Evolutionary conservation across 2,888 invertebrate species (phyloP).

Genomic region (Hybos culiciformis): DNA sequence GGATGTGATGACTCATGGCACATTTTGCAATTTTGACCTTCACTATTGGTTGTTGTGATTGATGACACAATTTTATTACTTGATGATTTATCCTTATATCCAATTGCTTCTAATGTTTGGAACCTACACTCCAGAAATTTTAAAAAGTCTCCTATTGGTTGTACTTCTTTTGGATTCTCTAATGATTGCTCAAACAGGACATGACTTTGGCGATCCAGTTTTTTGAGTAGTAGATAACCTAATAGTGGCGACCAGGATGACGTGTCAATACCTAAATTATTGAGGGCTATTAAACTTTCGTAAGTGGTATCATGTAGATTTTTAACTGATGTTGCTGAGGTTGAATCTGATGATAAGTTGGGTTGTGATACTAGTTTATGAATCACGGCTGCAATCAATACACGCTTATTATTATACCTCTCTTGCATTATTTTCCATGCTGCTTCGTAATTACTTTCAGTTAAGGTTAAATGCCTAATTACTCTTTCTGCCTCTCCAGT

Average conservation of each 20-base stretch:
- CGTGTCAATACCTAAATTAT: slow-evolving; percentile 5
- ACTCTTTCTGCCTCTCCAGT: too few relatives aligned
- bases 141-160: slow-evolving; percentile 1
- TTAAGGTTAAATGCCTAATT: slow-evolving; percentile 9
- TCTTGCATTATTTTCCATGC: slow-evolving; percentile 9
- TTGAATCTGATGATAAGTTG: not conserved
- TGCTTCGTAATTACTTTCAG: slow-evolving; percentile 8
- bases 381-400: slow-evolving; percentile 7
- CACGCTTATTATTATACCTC: slow-evolving; percentile 7
- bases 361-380: slow-evolving; percentile 8
- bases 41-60: not conserved
- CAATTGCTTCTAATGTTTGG: slow-evolving; percentile 4
- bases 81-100: not conserved
- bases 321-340: slow-evolving; percentile 7
- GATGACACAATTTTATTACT: not conserved
- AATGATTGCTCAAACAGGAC: slow-evolving; percentile 4
- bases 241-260: slow-evolving; percentile 6
- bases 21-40: not conserved
- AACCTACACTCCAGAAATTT: slow-evolving; percentile 6
- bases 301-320: slow-evolving; percentile 7
- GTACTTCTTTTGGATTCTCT: slow-evolving; percentile 3
- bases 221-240: not conserved
- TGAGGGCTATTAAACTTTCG: not conserved
- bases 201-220: slow-evolving; percentile 3
- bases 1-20: slow-evolving; percentile 1